Evolutionary conservation across 2,888 invertebrate genomes (phyloP), one percentile per base, ranked within the genome.

Genomic region (Orthosia cruda): DNA sequence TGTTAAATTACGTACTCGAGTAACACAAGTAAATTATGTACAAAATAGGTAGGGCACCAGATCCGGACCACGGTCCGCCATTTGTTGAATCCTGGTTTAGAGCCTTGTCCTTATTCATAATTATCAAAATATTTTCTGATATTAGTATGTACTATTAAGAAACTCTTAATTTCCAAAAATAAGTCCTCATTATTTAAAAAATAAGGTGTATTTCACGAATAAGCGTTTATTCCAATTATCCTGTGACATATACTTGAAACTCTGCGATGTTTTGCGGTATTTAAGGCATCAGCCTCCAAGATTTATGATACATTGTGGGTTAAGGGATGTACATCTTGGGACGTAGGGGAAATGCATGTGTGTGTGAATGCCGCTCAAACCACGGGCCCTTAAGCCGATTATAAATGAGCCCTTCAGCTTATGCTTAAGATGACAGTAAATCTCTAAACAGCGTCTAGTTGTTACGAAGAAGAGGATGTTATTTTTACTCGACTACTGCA

Each of bases 321-420:
- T n/a, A 50, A 65, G 23, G 72, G 72, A 55, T 23, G 49, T 68
- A 49, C 57, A 18, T 61, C 59, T 68, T 55, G 50, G 64, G 59
- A 47, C 52, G 47, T 69, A 54, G n/a, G 40, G 54, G 65, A 65
- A 54, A 62, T 73, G 57, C 61, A 57, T 64, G 72, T 72, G 23
- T 76, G 83, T 65, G 61, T 61, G 58, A 45, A 72, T 50, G 50
- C 47, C 71, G 13, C 47, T 32, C 65, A 81, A 81, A 80, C 61
- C 64, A 73, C 16, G 50, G 49, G 65, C 61, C 69, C 64, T 62
- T 59, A 64, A 70, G 40, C 32, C 68, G n/a, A 73, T 81, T 84
- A 81, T 80, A 54, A 73, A 81, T 50, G 84, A 52, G 45, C 16
- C 47, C 57, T n/a, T n/a, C n/a, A n/a, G n/a, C 52, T 72, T 79